phyloP scores from a whole-genome alignment of 35 echinoderm and acorn worm species.

The Stichopus chloronotus region DNA sequence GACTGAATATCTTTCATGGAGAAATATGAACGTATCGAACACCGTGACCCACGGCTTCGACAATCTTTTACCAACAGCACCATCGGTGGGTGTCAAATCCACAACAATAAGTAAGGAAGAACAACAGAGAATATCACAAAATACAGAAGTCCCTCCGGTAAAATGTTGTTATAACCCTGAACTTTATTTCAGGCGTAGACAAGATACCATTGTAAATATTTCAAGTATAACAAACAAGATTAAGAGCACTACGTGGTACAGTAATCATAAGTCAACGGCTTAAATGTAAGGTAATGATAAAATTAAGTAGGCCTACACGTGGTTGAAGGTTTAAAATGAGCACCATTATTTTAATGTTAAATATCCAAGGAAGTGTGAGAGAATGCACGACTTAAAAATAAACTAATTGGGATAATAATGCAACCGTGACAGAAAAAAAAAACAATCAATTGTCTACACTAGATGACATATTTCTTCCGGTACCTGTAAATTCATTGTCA shows the following conservation, averaged over 20 bases:
- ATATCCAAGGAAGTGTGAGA: too few relatives aligned
- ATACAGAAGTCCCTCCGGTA: conserved; percentile 3
- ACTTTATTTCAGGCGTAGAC: not conserved
- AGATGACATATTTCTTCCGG: too few relatives aligned
- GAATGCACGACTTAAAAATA: too few relatives aligned
- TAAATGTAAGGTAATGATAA: too few relatives aligned
- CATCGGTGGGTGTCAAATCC: not conserved
- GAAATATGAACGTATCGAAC: conserved; percentile 11
- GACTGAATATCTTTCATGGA: conserved; percentile 21
- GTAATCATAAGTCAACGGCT: not conserved
- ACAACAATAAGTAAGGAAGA: not conserved
- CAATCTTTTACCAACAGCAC: not conserved
- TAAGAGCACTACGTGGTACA: not conserved
- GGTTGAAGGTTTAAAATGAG: too few relatives aligned
- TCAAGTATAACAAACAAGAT: not conserved
- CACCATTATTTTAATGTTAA: too few relatives aligned
- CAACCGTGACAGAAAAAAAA: too few relatives aligned
- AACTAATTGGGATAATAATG: too few relatives aligned
- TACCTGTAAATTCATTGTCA: too few relatives aligned
- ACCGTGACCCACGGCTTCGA: conserved; percentile 9
- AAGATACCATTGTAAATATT: conserved; percentile 35
- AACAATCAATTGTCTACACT: too few relatives aligned
- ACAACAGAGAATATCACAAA: not conserved
- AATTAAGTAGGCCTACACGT: too few relatives aligned
- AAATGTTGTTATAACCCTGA: not conserved